These are phyloP conservation scores for Charaxes varanes DNA, from an alignment of 1,140 invertebrate genomes.

Conservation along the genomic window DNA sequence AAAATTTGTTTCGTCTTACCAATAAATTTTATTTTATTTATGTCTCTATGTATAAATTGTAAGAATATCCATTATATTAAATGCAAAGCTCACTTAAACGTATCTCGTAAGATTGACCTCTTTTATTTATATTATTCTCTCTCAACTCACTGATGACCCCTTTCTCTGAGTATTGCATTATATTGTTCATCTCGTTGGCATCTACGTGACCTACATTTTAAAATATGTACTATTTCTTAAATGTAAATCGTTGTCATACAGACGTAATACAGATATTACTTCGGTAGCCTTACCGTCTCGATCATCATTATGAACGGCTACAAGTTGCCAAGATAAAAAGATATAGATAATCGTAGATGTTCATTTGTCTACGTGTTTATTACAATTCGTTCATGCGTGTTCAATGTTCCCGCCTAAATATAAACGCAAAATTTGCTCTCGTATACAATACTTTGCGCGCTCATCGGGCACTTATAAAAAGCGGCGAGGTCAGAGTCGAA, in stretches of 20 bases:
- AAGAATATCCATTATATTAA: too few species aligned
- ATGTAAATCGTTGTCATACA: too few species aligned
- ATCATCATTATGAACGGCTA: too few species aligned
- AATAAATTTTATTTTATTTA: too few species aligned
- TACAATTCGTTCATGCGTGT: slow-evolving; percentile 23
- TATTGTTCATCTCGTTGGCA: slow-evolving; percentile 44
- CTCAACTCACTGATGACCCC: slow-evolving; percentile 43
- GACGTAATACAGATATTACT: too few species aligned
- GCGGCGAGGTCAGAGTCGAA: slow-evolving; percentile 59
- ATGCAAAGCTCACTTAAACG: too few species aligned
- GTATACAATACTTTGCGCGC: slow-evolving; percentile 54
- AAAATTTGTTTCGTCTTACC: too few species aligned
- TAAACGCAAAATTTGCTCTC: slow-evolving; percentile 53
- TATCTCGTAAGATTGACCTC: too few species aligned
- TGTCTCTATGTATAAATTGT: too few species aligned
- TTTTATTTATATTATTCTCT: not conserved
- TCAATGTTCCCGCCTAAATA: slow-evolving; percentile 49
- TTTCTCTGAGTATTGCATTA: slow-evolving; percentile 35
- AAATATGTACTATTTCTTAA: too few species aligned
- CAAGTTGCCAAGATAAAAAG: not conserved
- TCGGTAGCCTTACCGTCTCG: too few species aligned
- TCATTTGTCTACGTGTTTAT: slow-evolving; percentile 27
- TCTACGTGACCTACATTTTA: slow-evolving; percentile 37
- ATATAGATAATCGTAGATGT: not conserved
- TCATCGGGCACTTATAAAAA: slow-evolving; percentile 69